Base-by-base conservation (phyloP, 2,113 vertebrate species). In the Puntigrus tetrazona region DNA sequence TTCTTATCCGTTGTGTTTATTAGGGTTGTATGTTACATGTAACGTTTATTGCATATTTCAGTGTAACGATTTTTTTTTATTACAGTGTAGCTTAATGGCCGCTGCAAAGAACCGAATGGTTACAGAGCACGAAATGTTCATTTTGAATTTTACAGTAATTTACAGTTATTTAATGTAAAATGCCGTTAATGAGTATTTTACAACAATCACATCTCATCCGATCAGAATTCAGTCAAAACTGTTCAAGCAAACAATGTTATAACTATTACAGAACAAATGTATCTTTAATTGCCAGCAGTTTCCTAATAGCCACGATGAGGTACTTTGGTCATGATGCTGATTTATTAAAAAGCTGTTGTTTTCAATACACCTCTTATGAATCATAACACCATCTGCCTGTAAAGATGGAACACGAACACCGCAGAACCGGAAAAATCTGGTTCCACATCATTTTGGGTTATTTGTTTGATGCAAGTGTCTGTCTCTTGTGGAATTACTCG, bases 331-430 rank as follows among this genome's bases (percentile, higher is more conserved):
- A n/a, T 8, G 22, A n/a, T 59, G 22, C 31, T 77, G 50, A 55
- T 77, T 61, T 27, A 29, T 78, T n/a, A n/a, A 27, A 61, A 78
- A 79, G 77, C 77, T 63, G 77, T 43, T 43, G 55, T 78, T 61
- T 78, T 55, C 13, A 61, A 7, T 18, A 27, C 76, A 61, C 55
- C n/a, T 78, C 52, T 1, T 76, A 50, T 25, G 22, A 78, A 57
- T 59, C 10, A 57, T 59, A 55, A 22, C 47, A 41, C 69, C 36
- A 36, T 52, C 74, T 76, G 74, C 74, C 29, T 55, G 7, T 59
- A 25, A 36, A 27, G 11, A 77, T 77, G 50, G 18, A 36, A 36
- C 29, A 55, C 7, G 29, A 77, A 31, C 31, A 7, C 36, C 2
- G 13, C 13, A 27, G 61, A 78, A 59, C 52, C 25, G 75, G 75